phyloP scores from a whole-genome alignment of 2,797 vertebrate species.

The Acestrorhynchus altus region DNA sequence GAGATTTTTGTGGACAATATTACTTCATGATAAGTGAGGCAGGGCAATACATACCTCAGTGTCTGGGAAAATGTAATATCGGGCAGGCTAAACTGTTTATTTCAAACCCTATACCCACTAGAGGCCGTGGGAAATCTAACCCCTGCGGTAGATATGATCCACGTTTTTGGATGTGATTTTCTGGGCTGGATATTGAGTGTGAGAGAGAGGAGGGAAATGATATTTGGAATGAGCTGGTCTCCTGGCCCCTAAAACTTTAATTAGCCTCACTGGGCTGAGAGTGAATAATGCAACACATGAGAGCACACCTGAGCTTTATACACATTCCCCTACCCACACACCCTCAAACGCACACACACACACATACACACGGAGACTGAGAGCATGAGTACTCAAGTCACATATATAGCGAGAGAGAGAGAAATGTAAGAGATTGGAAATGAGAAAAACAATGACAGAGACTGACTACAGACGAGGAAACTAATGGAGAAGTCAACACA shows the following conservation, averaged over 20 bases:
- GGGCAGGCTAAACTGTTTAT: conserved; percentile 62
- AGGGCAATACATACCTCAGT: conserved; percentile 40
- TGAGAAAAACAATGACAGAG: background rate
- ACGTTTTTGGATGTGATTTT: conserved; percentile 54
- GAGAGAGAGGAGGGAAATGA: conserved; percentile 59
- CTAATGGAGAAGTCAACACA: conserved; percentile 57
- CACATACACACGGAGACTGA: conserved; percentile 26
- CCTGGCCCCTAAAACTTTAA: conserved; percentile 62
- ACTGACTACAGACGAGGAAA: conserved; percentile 21
- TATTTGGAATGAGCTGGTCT: conserved; percentile 58
- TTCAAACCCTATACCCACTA: conserved; percentile 58
- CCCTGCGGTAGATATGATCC: conserved; percentile 56
- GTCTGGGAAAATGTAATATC: conserved; percentile 60
- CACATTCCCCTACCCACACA: conserved; percentile 47
- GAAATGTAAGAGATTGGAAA: conserved; percentile 38
- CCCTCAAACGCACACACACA: conserved; percentile 40
- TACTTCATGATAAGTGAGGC: conserved; percentile 55
- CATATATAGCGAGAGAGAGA: conserved; percentile 53
- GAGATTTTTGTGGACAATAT: conserved; percentile 57
- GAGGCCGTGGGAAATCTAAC: conserved; percentile 56
- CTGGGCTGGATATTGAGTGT: conserved; percentile 53
- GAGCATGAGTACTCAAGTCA: conserved; percentile 50
- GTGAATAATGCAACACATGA: conserved; percentile 64
- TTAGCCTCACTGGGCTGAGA: conserved; percentile 59
- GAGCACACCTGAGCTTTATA: conserved; percentile 60